Evolutionary conservation across 2,797 vertebrate species (phyloP).

Genomic region (Artibeus lituratus): DNA sequence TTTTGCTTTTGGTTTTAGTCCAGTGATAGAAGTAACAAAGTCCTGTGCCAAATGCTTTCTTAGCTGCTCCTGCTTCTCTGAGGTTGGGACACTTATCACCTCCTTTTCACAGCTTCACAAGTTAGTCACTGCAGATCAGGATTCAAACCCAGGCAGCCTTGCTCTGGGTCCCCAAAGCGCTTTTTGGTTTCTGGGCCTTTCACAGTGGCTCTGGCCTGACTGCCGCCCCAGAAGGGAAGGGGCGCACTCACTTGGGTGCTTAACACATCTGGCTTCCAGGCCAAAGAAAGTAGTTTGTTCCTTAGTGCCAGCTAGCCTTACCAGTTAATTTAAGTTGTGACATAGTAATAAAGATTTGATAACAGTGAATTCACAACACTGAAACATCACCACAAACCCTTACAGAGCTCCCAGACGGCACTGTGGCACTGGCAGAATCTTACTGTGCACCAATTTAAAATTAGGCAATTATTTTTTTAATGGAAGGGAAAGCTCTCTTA

Average conservation of each 20-base stretch:
- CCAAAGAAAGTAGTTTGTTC: background rate
- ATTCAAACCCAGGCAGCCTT: background rate
- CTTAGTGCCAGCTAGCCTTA: background rate
- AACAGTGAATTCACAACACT: background rate
- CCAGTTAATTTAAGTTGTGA: background rate
- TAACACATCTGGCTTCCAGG: background rate
- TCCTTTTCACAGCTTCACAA: background rate
- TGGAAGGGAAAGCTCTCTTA: background rate
- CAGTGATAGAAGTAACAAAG: background rate
- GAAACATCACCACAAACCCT: background rate
- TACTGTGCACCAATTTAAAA: background rate
- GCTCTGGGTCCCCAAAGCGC: background rate
- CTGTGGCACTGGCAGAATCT: background rate
- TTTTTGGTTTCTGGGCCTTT: background rate
- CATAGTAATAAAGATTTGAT: background rate
- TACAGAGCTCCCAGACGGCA: background rate
- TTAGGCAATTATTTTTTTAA: background rate
- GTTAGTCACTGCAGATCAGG: background rate
- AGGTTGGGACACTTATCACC: background rate
- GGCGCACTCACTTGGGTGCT: background rate
- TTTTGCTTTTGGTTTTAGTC: background rate
- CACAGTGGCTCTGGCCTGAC: background rate
- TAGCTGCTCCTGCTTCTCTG: background rate
- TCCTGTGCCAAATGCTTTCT: background rate
- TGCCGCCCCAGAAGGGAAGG: no score